Evolutionary conservation across 2,113 vertebrate genomes (phyloP).

Genomic region (Nipponia nippon): DNA sequence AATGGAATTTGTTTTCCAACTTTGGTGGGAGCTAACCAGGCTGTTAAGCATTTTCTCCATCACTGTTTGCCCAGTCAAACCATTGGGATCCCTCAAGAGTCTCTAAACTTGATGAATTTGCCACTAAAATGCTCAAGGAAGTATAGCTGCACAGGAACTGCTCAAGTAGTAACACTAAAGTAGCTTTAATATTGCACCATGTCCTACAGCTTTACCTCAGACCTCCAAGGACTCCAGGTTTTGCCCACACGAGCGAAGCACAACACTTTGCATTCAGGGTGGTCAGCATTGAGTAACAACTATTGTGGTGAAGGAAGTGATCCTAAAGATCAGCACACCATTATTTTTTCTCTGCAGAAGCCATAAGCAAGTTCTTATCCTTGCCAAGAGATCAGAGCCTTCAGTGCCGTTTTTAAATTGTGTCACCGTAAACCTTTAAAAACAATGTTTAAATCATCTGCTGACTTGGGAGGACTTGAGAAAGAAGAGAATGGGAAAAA

Average conservation of each 20-base stretch:
- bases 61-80: background rate
- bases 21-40: background rate
- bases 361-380: background rate
- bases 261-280: background rate
- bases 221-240: background rate
- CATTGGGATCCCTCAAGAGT: background rate
- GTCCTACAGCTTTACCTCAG: background rate
- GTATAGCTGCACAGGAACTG: background rate
- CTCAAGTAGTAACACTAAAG: background rate
- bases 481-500: background rate
- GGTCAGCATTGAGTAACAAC: background rate
- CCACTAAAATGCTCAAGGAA: background rate
- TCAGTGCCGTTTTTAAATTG: background rate
- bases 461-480: background rate
- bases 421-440: background rate
- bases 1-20: background rate
- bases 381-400: background rate
- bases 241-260: background rate
- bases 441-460: background rate
- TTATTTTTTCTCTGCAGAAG: background rate
- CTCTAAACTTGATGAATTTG: background rate
- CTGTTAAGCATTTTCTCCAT: background rate
- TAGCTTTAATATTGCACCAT: background rate
- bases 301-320: background rate
- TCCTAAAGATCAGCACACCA: background rate